A percentile compares a stretch with the other conserved stretches of the same genome.
Conservation (phyloP, 2,797 vertebrate species). For the Siniperca scherzeri region DNA sequence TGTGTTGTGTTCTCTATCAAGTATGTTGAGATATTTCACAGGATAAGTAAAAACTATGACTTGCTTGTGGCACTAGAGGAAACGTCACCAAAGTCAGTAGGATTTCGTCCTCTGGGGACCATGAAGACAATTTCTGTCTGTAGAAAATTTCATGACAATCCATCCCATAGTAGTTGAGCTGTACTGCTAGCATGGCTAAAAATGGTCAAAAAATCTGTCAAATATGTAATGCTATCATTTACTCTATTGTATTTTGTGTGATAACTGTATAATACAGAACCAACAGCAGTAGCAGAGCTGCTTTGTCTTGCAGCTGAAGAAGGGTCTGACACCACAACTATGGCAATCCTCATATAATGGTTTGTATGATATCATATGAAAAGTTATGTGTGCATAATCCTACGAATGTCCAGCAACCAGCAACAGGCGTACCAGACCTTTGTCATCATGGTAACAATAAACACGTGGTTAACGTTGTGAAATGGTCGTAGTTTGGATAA, state of each 20-base stretch:
- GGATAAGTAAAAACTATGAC: too few species aligned
- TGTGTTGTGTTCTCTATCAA: too few species aligned
- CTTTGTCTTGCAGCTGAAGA: conserved; percentile 23
- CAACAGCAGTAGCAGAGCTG: not conserved
- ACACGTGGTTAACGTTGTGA: too few species aligned
- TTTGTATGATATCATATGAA: too few species aligned
- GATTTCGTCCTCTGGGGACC: not conserved
- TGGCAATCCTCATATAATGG: not conserved
- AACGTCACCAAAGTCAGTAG: not conserved
- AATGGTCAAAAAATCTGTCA: not conserved
- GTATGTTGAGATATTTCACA: too few species aligned
- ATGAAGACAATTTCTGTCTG: not conserved
- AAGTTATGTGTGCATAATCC: too few species aligned
- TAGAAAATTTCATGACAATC: not conserved
- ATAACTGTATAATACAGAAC: not conserved
- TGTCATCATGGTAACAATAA: too few species aligned
- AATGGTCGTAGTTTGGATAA: too few species aligned
- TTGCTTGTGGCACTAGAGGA: too few species aligned
- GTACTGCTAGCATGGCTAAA: not conserved
- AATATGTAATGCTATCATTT: not conserved
- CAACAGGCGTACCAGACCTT: too few species aligned
- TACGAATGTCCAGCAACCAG: too few species aligned
- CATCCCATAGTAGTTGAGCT: not conserved
- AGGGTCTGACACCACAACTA: conserved; percentile 23
- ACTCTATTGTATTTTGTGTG: not conserved